A percentile compares a stretch with the other conserved stretches of the same genome.
These are phyloP conservation scores for Cephus cinctus DNA, from an alignment of 1,140 invertebrate genomes.

Conservation along the genomic window DNA sequence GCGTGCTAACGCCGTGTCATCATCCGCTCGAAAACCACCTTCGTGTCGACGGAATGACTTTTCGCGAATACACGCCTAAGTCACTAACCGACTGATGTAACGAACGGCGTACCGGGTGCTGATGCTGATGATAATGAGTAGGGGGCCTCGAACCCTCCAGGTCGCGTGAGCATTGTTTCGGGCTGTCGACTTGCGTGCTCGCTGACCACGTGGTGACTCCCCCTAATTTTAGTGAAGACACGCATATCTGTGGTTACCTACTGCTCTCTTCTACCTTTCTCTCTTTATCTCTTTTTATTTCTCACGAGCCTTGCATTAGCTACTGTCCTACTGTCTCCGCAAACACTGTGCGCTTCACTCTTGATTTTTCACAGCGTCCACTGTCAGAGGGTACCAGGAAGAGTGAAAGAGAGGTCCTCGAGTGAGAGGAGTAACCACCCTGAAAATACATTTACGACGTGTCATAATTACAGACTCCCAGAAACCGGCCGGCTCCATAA, in stretches of 20 bases:
- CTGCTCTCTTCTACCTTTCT: not conserved
- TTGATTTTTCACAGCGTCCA: not conserved
- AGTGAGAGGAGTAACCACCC: too few relatives aligned
- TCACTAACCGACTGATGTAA: too few relatives aligned
- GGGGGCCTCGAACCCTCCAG: too few relatives aligned
- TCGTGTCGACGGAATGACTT: too few relatives aligned
- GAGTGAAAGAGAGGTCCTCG: too few relatives aligned
- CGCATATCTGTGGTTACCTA: not conserved
- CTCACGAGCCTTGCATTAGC: too few relatives aligned
- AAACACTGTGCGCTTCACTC: slow-evolving; percentile 8
- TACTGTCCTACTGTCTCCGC: too few relatives aligned
- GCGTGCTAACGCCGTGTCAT: too few relatives aligned
- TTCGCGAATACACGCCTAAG: too few relatives aligned
- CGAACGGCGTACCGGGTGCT: too few relatives aligned
- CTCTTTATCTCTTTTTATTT: not conserved
- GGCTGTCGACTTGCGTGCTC: not conserved
- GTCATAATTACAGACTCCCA: slow-evolving; percentile 28
- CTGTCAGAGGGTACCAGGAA: too few relatives aligned
- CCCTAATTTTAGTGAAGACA: slow-evolving; percentile 4
- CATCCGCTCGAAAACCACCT: too few relatives aligned
- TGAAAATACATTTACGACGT: slow-evolving; percentile 27
- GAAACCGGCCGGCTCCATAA: slow-evolving; percentile 14
- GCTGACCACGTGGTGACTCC: slow-evolving; percentile 3
- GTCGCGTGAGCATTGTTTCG: slow-evolving; percentile 6
- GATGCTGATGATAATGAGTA: not conserved